These are phyloP conservation scores for Drosophila pallidifrons DNA, from an alignment of 1,140 invertebrate genomes.

Conservation along the genomic window DNA sequence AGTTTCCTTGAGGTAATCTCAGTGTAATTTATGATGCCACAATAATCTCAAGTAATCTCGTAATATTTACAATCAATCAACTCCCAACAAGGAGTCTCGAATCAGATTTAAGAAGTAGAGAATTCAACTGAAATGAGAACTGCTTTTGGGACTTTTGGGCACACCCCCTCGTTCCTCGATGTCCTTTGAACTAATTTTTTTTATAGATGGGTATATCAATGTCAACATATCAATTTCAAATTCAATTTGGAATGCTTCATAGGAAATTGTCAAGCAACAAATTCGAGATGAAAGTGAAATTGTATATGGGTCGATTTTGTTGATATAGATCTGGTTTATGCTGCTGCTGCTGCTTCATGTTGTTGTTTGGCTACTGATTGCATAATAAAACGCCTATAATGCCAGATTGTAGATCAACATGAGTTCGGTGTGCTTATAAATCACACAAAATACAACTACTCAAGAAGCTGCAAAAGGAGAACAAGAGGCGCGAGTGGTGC, in stretches of 20 bases:
- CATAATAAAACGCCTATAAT: conserved; percentile 76
- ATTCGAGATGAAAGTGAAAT: conserved; percentile 63
- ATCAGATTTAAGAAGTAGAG: not conserved
- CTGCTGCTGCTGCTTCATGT: not conserved
- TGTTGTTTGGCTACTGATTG: conserved; percentile 71
- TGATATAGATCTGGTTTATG: conserved; percentile 26
- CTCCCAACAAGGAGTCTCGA: not conserved
- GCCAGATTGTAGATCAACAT: conserved; percentile 9
- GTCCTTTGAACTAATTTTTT: conserved; percentile 18
- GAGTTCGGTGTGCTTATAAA: conserved; percentile 54
- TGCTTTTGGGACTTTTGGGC: not conserved
- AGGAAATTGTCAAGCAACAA: conserved; percentile 60
- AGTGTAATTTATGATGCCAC: not conserved
- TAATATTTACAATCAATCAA: conserved; percentile 21
- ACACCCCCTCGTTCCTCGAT: not conserved
- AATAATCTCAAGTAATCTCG: not conserved
- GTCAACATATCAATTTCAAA: conserved; percentile 73
- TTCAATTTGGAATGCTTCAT: conserved; percentile 59
- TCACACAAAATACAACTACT: conserved; percentile 42
- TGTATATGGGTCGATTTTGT: conserved; percentile 37
- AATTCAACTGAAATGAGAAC: conserved; percentile 5
- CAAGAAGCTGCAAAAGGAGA: not conserved
- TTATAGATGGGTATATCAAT: conserved; percentile 62
- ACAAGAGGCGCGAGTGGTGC: conserved; percentile 46
- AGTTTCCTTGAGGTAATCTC: not conserved